Conservation (phyloP, 2,113 vertebrate species). For the Psilopogon haemacephalus region DNA sequence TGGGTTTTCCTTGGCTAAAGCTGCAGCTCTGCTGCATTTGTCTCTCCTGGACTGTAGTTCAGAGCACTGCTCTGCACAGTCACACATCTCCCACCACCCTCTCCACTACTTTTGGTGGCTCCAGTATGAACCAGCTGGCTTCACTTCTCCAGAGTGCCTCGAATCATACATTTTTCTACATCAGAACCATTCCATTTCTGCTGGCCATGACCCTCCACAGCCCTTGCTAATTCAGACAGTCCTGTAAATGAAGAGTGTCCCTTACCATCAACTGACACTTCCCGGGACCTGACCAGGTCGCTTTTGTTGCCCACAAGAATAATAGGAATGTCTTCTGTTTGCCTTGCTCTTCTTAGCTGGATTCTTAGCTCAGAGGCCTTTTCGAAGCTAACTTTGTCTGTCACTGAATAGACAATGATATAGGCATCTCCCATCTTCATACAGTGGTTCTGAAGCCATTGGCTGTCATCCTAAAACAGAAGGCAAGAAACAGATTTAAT, state of each 20-base stretch:
- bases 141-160: neutral
- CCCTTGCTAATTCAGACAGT: neutral
- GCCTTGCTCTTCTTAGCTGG: slow-evolving; percentile 91
- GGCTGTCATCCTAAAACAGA: slow-evolving; percentile 85
- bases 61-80: neutral
- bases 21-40: neutral
- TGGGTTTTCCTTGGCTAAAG: neutral
- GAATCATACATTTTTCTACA: neutral
- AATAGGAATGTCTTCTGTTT: slow-evolving; percentile 96
- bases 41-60: neutral
- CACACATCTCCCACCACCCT: neutral
- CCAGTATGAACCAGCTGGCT: neutral
- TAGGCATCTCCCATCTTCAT: slow-evolving; percentile 99
- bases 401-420: slow-evolving; percentile 97
- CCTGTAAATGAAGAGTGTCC: neutral
- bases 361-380: slow-evolving; percentile 96
- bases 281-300: slow-evolving; percentile 94
- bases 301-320: slow-evolving; percentile 99
- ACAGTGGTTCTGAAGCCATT: slow-evolving; percentile 94
- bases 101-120: neutral
- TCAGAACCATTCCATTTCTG: neutral
- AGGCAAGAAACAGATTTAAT: neutral
- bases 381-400: slow-evolving; percentile 97
- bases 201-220: neutral
- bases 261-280: slow-evolving; percentile 97